A percentile compares a stretch with the other conserved stretches of the same genome.
Conservation (phyloP, 1,140 invertebrate genomes). For the Tribolium madens region DNA sequence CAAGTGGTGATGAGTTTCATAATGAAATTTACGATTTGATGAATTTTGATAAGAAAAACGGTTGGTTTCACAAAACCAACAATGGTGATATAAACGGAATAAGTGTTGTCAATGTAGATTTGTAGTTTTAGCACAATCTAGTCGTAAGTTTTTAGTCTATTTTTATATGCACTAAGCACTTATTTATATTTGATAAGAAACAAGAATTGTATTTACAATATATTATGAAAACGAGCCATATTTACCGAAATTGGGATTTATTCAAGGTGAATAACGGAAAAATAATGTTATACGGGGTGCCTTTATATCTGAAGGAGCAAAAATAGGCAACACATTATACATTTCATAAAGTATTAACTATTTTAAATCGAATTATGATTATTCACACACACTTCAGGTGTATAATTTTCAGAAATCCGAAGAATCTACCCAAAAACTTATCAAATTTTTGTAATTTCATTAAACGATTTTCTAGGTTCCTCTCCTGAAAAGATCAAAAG, state of each 20-base stretch:
- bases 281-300: too few species aligned
- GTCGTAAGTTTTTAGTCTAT: constrained; percentile 30
- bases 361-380: too few species aligned
- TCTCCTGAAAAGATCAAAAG: too few species aligned
- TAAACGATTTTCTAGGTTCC: constrained; percentile 8
- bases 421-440: constrained; percentile 16
- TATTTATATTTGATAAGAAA: constrained; percentile 20
- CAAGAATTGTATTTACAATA: constrained; percentile 7
- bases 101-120: constrained; percentile 55
- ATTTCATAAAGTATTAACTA: too few species aligned
- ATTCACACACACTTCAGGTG: constrained; percentile 31
- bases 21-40: constrained; percentile 28
- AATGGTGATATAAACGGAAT: constrained; percentile 49
- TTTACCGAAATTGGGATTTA: neutral
- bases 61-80: constrained; percentile 45
- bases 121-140: constrained; percentile 26
- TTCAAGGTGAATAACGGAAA: too few species aligned
- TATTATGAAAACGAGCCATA: too few species aligned
- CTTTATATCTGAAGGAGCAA: too few species aligned
- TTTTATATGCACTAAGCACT: constrained; percentile 25
- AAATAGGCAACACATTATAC: too few species aligned
- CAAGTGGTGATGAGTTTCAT: constrained; percentile 24
- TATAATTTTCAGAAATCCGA: constrained; percentile 20
- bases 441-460: neutral
- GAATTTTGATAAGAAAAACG: constrained; percentile 9